Percentiles rank a stretch among this genome's conserved stretches.
These are phyloP conservation scores for Synanthedon formicaeformis DNA, from an alignment of 2,888 invertebrate genomes.

Conservation along the genomic window DNA sequence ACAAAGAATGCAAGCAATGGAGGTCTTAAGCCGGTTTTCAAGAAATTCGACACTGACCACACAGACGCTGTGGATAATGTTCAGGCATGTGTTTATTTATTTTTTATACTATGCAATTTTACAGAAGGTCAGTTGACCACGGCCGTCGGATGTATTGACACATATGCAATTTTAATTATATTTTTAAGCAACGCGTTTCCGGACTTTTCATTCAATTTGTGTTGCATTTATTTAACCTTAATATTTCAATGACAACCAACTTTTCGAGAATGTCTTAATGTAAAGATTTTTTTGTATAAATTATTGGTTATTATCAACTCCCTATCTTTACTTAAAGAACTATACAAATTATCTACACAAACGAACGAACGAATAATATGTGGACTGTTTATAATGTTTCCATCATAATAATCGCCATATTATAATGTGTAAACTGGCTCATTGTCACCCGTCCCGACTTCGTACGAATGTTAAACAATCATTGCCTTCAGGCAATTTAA, in stretches of 20 bases:
- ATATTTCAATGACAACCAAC: neutral
- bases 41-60: constrained; percentile 52
- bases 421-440: too few species aligned
- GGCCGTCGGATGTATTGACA: neutral
- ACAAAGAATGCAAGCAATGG: constrained; percentile 45
- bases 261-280: too few species aligned
- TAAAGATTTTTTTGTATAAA: too few species aligned
- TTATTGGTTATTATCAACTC: too few species aligned
- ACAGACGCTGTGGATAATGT: constrained; percentile 32
- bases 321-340: too few species aligned
- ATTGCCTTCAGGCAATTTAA: too few species aligned
- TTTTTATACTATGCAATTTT: neutral
- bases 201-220: neutral
- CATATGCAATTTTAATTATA: neutral
- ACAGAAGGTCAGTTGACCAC: neutral
- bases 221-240: neutral
- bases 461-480: too few species aligned
- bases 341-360: too few species aligned
- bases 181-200: neutral
- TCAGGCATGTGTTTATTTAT: constrained; percentile 37
- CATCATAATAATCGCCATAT: too few species aligned
- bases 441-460: too few species aligned
- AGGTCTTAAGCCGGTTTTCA: constrained; percentile 56
- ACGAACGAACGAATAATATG: too few species aligned
- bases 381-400: too few species aligned